Conservation (phyloP, 2,797 vertebrate genomes). For the Bucorvus abyssinicus region DNA sequence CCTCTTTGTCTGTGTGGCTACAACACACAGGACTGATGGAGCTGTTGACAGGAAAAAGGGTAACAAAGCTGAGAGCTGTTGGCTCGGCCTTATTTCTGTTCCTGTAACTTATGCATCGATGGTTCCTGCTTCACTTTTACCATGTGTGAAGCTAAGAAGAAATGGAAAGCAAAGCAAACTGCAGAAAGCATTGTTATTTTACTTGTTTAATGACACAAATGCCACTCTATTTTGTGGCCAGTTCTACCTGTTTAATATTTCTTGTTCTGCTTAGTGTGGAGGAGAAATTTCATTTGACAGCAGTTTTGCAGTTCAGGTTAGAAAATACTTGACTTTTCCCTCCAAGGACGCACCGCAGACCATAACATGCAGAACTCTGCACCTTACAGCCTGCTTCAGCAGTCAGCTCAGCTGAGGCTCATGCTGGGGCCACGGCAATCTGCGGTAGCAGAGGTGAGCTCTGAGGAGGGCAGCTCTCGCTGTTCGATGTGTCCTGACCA, state of each 20-base stretch:
- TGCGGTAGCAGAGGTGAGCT: background rate
- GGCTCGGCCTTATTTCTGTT: background rate
- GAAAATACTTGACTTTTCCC: constrained; percentile 33
- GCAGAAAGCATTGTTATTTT: background rate
- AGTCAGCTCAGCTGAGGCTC: background rate
- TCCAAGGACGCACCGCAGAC: background rate
- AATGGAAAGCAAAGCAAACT: background rate
- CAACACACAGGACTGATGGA: background rate
- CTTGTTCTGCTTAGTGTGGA: background rate
- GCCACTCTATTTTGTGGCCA: background rate
- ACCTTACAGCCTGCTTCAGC: background rate
- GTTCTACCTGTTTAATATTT: background rate
- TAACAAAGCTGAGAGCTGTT: background rate
- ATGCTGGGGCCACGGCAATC: background rate
- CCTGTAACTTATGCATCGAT: background rate
- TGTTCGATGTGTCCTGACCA: rapidly evolving
- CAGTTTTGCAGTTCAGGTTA: background rate
- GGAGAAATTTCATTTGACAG: background rate
- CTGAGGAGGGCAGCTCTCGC: background rate
- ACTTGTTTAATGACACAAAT: background rate
- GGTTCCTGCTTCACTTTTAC: background rate
- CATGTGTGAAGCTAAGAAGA: background rate
- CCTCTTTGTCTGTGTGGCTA: background rate
- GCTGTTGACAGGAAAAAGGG: constrained; percentile 28
- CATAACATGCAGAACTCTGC: background rate